Evolutionary conservation across 2,113 vertebrate species (phyloP).

Genomic region (Myocastor coypus): DNA sequence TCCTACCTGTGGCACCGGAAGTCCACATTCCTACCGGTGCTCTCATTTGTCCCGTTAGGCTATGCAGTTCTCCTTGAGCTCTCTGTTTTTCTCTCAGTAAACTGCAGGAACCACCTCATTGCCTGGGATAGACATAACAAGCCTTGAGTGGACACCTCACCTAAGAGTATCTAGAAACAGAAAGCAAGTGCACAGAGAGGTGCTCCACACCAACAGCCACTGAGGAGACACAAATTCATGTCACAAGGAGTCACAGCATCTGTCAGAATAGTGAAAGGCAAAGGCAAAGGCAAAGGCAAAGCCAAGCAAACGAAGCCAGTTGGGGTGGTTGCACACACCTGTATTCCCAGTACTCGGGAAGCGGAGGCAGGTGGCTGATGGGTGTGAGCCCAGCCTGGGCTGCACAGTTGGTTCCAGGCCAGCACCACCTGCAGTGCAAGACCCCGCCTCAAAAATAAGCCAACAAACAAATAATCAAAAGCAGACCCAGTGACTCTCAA

Average conservation of each 20-base stretch:
- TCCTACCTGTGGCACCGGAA: fast-evolving
- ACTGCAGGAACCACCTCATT: not conserved
- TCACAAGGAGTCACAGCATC: fast-evolving
- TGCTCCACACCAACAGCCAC: fast-evolving
- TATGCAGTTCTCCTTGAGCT: fast-evolving
- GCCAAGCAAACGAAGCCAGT: too few relatives aligned
- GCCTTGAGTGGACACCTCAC: too few relatives aligned
- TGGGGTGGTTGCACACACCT: not conserved
- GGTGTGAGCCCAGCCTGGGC: not conserved
- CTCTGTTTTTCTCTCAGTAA: not conserved
- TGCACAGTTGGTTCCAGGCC: too few relatives aligned
- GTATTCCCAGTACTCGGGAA: not conserved
- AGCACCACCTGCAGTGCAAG: not conserved
- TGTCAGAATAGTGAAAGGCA: fast-evolving
- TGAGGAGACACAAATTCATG: not conserved
- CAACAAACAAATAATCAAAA: not conserved
- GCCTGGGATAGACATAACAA: not conserved
- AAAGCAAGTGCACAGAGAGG: not conserved
- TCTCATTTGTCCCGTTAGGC: too few relatives aligned
- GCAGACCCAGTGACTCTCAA: too few relatives aligned
- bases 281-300: not conserved
- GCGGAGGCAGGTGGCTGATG: not conserved
- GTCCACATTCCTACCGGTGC: not conserved
- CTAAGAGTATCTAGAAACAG: too few relatives aligned
- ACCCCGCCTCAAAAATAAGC: not conserved